Evolutionary conservation across 2,888 invertebrate species (phyloP), one percentile per base, ranked within the genome.

Genomic region (Acleris emargana): DNA sequence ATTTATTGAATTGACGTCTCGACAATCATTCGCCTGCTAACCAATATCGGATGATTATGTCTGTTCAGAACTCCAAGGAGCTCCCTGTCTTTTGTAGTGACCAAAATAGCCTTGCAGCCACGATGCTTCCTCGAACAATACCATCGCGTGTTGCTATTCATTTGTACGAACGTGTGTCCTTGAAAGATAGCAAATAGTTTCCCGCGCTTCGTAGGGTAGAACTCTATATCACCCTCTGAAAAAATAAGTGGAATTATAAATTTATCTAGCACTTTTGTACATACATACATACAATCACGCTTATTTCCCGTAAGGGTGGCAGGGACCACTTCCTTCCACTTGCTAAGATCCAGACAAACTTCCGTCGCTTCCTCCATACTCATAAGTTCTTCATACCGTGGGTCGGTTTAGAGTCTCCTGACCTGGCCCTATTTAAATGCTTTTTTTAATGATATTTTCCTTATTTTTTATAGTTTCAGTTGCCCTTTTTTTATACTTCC

Each of bases 71-170:
- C 53, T 4, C 32, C 43, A 0, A 71, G n/a, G 0, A 73, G 50
- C 13, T 28, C 55, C 13, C 70, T 70, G 1, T 69, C 60, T 1
- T 64, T 43, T 1, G 71, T 71, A 2, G 72, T 69, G 17, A 71
- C 28, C 0, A 79, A 50, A 3, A 60, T 71, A 0, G 74, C 77
- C 49, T 70, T 76, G 60, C 79, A 58, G 1, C 72, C 72, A 0
- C 53, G 13, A 1, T 58, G 57, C 42, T 58, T 64, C 59, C 68
- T 75, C 2, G 72, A 70, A 62, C 77, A 77, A 64, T 76, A 75
- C 75, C 76, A 78, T 5, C 75, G 66, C 0, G 66, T 71, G 5
- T 62, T 69, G 58, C 54, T 71, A 1, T 50, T 43, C 58, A 70
- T 70, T 49, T 43, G 75, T 70, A 45, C 72, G 74, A 42, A 71